Conservation (phyloP, 2,113 vertebrate species). For the Ptilonorhynchus violaceus region DNA sequence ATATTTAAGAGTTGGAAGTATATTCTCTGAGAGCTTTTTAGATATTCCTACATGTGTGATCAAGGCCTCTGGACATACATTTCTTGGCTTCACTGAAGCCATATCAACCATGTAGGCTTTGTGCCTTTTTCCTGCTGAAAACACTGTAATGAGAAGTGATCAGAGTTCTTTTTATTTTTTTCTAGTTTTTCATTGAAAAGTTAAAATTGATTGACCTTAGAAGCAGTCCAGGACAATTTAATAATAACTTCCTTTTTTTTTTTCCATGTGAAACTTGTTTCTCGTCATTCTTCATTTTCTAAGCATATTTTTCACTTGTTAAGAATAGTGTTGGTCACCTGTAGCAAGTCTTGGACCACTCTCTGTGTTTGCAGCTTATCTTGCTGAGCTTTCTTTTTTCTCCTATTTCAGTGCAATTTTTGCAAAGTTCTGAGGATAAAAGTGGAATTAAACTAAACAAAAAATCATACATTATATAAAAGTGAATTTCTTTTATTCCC, state of each 20-base stretch:
- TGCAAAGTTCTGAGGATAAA: neutral
- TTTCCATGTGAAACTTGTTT: neutral
- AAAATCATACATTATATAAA: neutral
- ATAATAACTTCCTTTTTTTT: neutral
- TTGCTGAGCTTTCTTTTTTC: neutral
- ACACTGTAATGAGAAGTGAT: neutral
- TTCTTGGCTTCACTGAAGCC: neutral
- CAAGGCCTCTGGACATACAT: neutral
- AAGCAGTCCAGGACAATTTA: neutral
- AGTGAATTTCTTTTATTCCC: neutral
- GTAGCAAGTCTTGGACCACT: neutral
- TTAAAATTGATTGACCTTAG: neutral
- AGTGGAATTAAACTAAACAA: neutral
- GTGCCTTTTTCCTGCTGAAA: neutral
- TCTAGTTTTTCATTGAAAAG: neutral
- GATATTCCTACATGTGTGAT: neutral
- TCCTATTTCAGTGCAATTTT: neutral
- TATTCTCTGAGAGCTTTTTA: neutral
- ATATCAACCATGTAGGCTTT: neutral
- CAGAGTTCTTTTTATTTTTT: neutral
- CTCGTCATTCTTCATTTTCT: neutral
- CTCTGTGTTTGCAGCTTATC: neutral
- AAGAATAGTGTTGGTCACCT: neutral
- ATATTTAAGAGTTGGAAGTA: neutral
- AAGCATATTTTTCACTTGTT: neutral